A percentile compares a stretch with the other conserved stretches of the same genome.
Evolutionary conservation across 2,113 vertebrate genomes (phyloP).

Genomic region (Rhombomys opimus): DNA sequence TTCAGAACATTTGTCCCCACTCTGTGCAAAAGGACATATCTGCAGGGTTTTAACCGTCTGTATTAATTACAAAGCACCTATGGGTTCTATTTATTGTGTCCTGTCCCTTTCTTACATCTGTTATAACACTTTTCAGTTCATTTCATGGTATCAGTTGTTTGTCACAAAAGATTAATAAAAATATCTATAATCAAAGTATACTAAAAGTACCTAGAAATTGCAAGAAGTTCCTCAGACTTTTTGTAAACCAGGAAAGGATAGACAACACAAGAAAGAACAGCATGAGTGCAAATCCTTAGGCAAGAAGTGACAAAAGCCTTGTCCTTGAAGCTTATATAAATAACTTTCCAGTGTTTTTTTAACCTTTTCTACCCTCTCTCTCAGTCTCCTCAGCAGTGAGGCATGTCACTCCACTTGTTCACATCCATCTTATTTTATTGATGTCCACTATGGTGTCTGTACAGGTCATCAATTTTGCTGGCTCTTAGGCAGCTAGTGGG

Average conservation of each 20-base stretch:
- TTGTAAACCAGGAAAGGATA: slow-evolving; percentile 87
- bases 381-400: slow-evolving; percentile 84
- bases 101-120: slow-evolving; percentile 3
- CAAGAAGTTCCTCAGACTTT: slow-evolving; percentile 51
- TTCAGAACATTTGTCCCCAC: not conserved
- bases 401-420: slow-evolving; percentile 90
- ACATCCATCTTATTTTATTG: slow-evolving; percentile 92
- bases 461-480: slow-evolving; percentile 91
- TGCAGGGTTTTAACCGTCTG: not conserved
- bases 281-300: slow-evolving; percentile 90
- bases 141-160: not conserved
- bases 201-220: slow-evolving; percentile 53
- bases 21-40: not conserved
- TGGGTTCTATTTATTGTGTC: not conserved
- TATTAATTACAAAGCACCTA: not conserved
- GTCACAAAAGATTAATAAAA: slow-evolving; percentile 53
- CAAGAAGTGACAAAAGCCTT: slow-evolving; percentile 91
- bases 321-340: slow-evolving; percentile 95
- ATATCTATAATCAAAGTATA: slow-evolving; percentile 54
- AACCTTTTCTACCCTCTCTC: slow-evolving; percentile 89
- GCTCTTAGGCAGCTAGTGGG: slow-evolving; percentile 86
- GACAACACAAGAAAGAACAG: slow-evolving; percentile 81
- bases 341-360: slow-evolving; percentile 96
- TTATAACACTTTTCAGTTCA: not conserved
- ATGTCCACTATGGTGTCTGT: slow-evolving; percentile 91